phyloP scores from a whole-genome alignment of 2,888 invertebrate species.

The Synanthedon andrenaeformis region DNA sequence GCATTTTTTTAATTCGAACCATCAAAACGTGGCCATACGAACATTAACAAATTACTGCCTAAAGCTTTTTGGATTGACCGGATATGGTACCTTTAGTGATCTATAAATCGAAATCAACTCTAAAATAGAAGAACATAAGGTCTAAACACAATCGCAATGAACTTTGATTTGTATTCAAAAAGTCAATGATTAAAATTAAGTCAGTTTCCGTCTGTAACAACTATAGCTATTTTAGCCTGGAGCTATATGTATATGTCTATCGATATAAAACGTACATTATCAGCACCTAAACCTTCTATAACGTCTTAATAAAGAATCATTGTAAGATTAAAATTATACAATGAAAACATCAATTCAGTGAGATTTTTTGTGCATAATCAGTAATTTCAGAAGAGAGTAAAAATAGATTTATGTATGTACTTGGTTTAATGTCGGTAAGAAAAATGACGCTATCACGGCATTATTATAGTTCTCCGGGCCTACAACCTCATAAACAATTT shows the following conservation, averaged over 20 bases:
- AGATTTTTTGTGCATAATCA: too few species aligned
- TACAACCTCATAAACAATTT: too few species aligned
- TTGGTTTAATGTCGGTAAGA: too few species aligned
- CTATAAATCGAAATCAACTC: conserved; percentile 10
- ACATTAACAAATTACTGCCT: conserved; percentile 61
- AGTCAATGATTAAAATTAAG: conserved; percentile 64
- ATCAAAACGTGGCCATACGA: conserved; percentile 48
- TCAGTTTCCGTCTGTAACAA: conserved; percentile 57
- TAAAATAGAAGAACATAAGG: conserved; percentile 7
- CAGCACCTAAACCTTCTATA: not conserved
- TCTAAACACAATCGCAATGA: conserved; percentile 10
- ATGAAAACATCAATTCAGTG: too few species aligned
- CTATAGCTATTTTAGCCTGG: conserved; percentile 47
- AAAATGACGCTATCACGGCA: too few species aligned
- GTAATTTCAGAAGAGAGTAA: too few species aligned
- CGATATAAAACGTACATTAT: not conserved
- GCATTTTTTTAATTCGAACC: conserved; percentile 53
- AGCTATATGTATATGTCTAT: conserved; percentile 18
- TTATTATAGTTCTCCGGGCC: too few species aligned
- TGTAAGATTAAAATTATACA: too few species aligned
- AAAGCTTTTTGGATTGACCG: conserved; percentile 52
- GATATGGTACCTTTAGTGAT: conserved; percentile 38
- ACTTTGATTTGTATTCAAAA: conserved; percentile 51
- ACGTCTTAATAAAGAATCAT: not conserved
- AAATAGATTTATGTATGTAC: too few species aligned